Base-by-base conservation (phyloP, 2,797 vertebrate species). In the Paramormyrops hopkinsi region DNA sequence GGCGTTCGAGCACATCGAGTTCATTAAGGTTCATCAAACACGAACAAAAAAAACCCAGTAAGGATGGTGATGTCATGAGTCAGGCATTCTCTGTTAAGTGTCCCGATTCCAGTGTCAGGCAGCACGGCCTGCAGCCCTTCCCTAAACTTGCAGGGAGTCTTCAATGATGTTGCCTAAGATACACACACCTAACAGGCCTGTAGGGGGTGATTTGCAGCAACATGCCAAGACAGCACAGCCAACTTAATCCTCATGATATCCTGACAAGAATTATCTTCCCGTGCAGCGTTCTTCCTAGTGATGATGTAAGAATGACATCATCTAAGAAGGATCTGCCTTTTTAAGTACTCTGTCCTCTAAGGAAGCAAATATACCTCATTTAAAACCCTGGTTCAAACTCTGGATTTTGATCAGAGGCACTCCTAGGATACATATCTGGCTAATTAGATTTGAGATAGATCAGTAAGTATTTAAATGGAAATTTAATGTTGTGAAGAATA, bases 231-330 rank as follows among this genome's bases (percentile, higher is more conserved):
- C 41, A n/a, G 41, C 19, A 46, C 7, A 7, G 76, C 76, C 76
- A 44, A 46, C 76, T 82, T 82, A 82, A 82, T 82, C 76, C 76
- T 22, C 41, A 82, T 82, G 76, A 82, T 82, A 46, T 82, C 76
- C 41, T 82, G 76, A 44, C 76, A 82, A 82, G 76, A 46, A 46
- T 46, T 44, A 82, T 46, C 41, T 82, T 46, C 76, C 76, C 1
- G 17, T 17, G 76, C 19, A 22, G 41, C 8, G 14, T 82, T 44
- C 37, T 9, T 82, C 76, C 41, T 82, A 46, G 7, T 82, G 41
- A 82, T 46, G 19, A 46, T 82, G 14, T 82, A 82, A 44, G 76
- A 46, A 82, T 82, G 76, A 82, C 76, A 82, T 46, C 37, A 46
- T 82, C 41, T 46, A 46, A 46, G 76, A 82, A 73, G 69, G 69